Evolutionary conservation across 2,888 invertebrate genomes (phyloP).

Genomic region (Ctenicera cuprea): DNA sequence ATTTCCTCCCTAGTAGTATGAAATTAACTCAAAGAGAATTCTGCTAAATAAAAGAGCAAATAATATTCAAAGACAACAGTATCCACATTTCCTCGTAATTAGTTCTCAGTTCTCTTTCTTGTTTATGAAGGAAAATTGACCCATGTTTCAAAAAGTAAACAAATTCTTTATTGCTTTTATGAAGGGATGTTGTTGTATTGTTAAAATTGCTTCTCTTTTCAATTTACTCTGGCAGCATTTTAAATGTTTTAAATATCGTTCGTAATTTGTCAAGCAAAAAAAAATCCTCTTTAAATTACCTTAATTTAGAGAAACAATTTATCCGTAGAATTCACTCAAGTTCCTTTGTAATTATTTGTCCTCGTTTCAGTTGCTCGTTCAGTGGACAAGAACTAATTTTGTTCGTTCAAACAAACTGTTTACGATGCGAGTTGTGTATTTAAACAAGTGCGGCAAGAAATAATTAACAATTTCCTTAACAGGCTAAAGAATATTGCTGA

Average conservation of each 20-base stretch:
- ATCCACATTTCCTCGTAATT: no score
- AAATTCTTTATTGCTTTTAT: no score
- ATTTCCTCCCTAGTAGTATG: neutral
- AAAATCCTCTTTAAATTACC: slow-evolving; percentile 17
- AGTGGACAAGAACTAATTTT: slow-evolving; percentile 37
- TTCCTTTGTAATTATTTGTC: slow-evolving; percentile 25
- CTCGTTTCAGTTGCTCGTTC: slow-evolving; percentile 30
- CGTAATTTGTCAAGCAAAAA: slow-evolving; percentile 18
- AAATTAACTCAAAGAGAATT: slow-evolving; percentile 15
- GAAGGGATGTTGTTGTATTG: no score
- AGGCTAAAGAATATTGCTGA: neutral
- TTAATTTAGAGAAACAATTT: slow-evolving; percentile 32
- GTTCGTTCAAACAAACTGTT: slow-evolving; percentile 21
- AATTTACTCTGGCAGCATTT: neutral
- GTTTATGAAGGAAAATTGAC: no score
- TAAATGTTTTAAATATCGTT: slow-evolving; percentile 3
- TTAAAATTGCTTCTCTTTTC: neutral
- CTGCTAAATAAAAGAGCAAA: neutral
- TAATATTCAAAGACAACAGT: neutral
- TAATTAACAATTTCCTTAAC: slow-evolving; percentile 26
- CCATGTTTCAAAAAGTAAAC: no score
- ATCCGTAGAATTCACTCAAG: slow-evolving; percentile 20
- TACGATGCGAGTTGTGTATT: slow-evolving; percentile 35
- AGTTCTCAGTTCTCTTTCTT: no score
- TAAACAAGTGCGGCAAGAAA: slow-evolving; percentile 24